A percentile compares a stretch with the other conserved stretches of the same genome.
Evolutionary conservation across 2,888 invertebrate species (phyloP).

Genomic region (Metellina segmentata): DNA sequence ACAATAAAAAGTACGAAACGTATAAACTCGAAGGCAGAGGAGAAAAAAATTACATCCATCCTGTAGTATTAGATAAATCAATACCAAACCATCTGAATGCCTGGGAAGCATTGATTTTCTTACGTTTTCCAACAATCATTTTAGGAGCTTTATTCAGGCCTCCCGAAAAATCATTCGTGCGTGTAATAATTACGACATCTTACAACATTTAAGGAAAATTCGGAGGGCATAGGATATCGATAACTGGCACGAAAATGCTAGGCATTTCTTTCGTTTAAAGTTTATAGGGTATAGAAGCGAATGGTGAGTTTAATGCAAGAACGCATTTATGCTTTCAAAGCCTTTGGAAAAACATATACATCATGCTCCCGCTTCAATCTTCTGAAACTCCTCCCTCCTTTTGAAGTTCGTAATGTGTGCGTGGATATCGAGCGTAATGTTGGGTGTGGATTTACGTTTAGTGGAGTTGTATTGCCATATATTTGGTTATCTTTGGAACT

Average conservation of each 20-base stretch:
- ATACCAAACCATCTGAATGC: slow-evolving; percentile 26
- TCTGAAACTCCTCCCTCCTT: neutral
- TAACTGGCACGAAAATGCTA: slow-evolving; percentile 5
- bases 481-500: neutral
- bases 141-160: slow-evolving; percentile 8
- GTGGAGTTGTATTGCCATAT: neutral
- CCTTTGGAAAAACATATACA: neutral
- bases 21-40: neutral
- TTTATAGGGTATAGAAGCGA: neutral
- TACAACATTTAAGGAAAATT: slow-evolving; percentile 44
- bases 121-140: slow-evolving; percentile 42
- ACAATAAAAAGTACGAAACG: neutral
- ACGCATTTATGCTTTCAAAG: slow-evolving; percentile 32
- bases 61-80: slow-evolving; percentile 28
- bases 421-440: neutral
- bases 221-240: slow-evolving; percentile 32
- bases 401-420: neutral
- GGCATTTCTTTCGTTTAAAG: slow-evolving; percentile 8
- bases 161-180: slow-evolving; percentile 45
- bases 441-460: neutral
- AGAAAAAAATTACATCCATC: neutral
- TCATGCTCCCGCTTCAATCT: slow-evolving; percentile 1
- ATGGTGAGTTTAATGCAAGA: slow-evolving; percentile 2
- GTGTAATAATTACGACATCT: slow-evolving; percentile 52
- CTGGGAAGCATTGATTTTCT: slow-evolving; percentile 51